Conservation (phyloP, 1,140 invertebrate species). For the Cotesia vestalis region DNA sequence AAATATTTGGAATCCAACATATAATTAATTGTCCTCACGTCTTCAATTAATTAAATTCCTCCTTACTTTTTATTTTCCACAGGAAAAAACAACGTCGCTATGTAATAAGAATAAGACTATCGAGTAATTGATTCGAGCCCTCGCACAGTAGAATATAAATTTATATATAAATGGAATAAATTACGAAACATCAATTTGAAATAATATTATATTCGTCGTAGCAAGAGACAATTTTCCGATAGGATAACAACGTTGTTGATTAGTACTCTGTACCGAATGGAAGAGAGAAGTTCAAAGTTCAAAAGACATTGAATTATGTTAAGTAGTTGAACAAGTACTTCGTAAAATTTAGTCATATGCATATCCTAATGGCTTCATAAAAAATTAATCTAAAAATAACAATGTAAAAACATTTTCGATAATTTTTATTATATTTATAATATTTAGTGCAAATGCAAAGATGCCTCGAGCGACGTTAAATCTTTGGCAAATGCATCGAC, state of each 20-base stretch:
- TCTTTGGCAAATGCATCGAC: not conserved
- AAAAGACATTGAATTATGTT: not conserved
- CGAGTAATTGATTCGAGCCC: no score
- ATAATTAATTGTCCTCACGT: constrained; percentile 1
- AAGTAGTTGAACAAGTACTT: not conserved
- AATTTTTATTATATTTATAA: not conserved
- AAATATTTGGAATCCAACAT: not conserved
- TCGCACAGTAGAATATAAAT: no score
- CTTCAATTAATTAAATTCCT: no score
- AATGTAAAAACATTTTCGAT: not conserved
- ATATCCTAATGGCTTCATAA: no score
- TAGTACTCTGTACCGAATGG: no score
- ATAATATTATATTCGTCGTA: not conserved
- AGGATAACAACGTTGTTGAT: not conserved
- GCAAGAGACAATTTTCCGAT: not conserved
- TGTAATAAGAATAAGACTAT: no score
- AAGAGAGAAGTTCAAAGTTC: not conserved
- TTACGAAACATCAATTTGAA: no score
- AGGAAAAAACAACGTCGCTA: no score
- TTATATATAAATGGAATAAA: no score
- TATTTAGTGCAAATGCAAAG: not conserved
- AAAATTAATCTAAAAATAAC: not conserved
- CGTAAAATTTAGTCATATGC: not conserved
- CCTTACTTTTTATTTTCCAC: no score
- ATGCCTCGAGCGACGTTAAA: not conserved